Evolutionary conservation across 1,140 invertebrate genomes (phyloP), one percentile per base, ranked within the genome.

Genomic region (Drosophila mayri): DNA sequence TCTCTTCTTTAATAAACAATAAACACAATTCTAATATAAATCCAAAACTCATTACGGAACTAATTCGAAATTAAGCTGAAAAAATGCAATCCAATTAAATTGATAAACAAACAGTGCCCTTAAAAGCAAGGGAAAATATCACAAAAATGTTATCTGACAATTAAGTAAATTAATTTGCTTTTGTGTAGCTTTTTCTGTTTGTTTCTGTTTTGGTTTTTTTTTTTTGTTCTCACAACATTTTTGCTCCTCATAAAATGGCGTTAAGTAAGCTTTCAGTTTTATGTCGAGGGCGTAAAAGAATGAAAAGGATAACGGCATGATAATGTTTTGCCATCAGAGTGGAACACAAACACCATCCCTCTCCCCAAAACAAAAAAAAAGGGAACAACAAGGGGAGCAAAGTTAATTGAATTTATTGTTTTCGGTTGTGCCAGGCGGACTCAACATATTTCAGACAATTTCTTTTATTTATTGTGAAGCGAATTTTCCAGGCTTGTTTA

Each of bases 381-480:
- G n/a, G 49, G 22, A 52, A 62, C 55, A 50, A 50, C 37, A 49
- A 41, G 47, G 3, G 32, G 37, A n/a, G 58, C 41, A 78, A 78
- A 78, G 75, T 78, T 78, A 78, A 78, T 78, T 78, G 76, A 78
- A 78, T 78, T 78, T 78, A 78, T 78, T 77, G 74, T 78, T 78
- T 70, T 50, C 50, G 43, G 61, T 50, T 60, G 41, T 44, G 68
- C 60, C 60, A 59, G 55, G 37, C 32, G 55, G 37, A 47, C 30
- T 73, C 64, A n/a, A 61, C 66, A 57, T 54, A 43, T 74, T 63
- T 68, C 63, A 70, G 50, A 38, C 38, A 70, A 55, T 67, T 46
- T 52, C n/a, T 30, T 43, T 58, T 58, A 57, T 58, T 74, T 57
- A 38, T 63, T 46, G 28, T 47, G 30, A 35, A 37, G 28, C 52